A percentile compares a stretch with the other conserved stretches of the same genome.
These are phyloP conservation scores for Zaprionus ghesquierei DNA, from an alignment of 1,140 invertebrate species.

Conservation along the genomic window DNA sequence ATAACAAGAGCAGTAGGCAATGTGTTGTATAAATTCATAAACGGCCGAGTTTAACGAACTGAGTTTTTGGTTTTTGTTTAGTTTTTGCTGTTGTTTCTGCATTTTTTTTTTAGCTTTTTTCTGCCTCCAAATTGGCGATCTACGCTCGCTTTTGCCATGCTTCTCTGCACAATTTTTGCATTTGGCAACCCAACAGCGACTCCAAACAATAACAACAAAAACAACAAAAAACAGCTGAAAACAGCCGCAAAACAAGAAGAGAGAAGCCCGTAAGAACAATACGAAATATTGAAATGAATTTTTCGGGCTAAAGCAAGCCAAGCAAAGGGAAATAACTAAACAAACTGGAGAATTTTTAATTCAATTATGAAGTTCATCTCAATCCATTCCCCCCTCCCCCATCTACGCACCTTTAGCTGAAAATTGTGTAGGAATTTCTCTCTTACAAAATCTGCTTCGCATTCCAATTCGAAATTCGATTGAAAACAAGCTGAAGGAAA, in stretches of 20 bases:
- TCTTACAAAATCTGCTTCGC: background rate
- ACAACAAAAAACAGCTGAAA: background rate
- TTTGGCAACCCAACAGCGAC: conserved; percentile 24
- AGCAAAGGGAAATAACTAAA: conserved; percentile 3
- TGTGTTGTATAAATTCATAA: conserved; percentile 66
- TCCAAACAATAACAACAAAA: conserved; percentile 11
- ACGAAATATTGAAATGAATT: conserved; percentile 31
- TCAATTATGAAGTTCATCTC: conserved; percentile 40
- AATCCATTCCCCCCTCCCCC: background rate
- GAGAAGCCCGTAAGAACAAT: conserved; percentile 22
- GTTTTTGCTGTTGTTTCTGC: conserved; percentile 10
- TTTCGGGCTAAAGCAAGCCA: background rate
- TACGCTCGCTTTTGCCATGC: conserved; percentile 42
- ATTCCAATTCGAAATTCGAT: background rate
- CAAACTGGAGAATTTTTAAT: conserved; percentile 43
- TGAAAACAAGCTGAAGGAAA: background rate
- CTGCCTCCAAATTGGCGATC: conserved; percentile 42
- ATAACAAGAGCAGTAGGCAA: conserved; percentile 44
- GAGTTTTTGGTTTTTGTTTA: conserved; percentile 51
- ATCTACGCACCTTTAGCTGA: background rate
- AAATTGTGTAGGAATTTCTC: background rate
- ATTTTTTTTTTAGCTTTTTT: conserved; percentile 8
- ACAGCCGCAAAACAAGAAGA: background rate
- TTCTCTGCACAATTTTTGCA: conserved; percentile 47
- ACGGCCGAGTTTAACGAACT: conserved; percentile 73